Percentiles rank a stretch among this genome's conserved stretches.
Evolutionary conservation across 2,797 vertebrate species (phyloP).

Genomic region (Aphelocoma californica): DNA sequence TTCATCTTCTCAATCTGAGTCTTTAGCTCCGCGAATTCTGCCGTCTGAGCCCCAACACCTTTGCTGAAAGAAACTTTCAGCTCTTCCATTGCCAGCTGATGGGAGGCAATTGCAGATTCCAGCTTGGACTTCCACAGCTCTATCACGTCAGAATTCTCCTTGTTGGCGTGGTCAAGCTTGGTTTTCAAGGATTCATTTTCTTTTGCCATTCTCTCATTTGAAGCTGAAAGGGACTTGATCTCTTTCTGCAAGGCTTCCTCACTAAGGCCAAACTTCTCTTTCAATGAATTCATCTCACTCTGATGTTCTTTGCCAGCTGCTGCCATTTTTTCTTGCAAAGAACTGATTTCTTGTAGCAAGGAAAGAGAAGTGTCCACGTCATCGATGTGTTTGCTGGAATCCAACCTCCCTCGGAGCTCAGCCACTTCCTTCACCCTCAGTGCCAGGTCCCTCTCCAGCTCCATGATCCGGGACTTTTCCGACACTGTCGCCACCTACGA

Average conservation of each 20-base stretch:
- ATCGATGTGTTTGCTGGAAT: slow-evolving; percentile 77
- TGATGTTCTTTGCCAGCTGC: slow-evolving; percentile 76
- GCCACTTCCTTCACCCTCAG: slow-evolving; percentile 85
- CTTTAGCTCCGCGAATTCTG: slow-evolving; percentile 85
- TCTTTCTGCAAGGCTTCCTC: slow-evolving; percentile 82
- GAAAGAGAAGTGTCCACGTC: slow-evolving; percentile 79
- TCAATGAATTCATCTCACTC: slow-evolving; percentile 76
- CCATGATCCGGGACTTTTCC: slow-evolving; percentile 96
- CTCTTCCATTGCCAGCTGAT: slow-evolving; percentile 90
- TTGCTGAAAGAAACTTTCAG: slow-evolving; percentile 86
- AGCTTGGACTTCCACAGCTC: slow-evolving; percentile 89
- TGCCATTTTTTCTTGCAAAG: slow-evolving; percentile 85
- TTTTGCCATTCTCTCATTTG: slow-evolving; percentile 80
- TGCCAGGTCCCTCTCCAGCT: slow-evolving; percentile 89
- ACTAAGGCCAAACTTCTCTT: slow-evolving; percentile 78
- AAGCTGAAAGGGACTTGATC: slow-evolving; percentile 77
- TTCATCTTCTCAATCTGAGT: slow-evolving; percentile 84
- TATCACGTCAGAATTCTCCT: slow-evolving; percentile 82
- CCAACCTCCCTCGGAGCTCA: slow-evolving; percentile 86
- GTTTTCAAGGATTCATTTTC: slow-evolving; percentile 86
- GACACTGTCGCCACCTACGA: slow-evolving; percentile 95
- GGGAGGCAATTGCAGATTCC: slow-evolving; percentile 82
- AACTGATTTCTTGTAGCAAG: slow-evolving; percentile 86
- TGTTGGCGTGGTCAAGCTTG: slow-evolving; percentile 84
- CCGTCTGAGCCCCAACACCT: slow-evolving; percentile 79